Conservation (phyloP, 2,797 vertebrate genomes). For the Gorsachius magnificus region DNA sequence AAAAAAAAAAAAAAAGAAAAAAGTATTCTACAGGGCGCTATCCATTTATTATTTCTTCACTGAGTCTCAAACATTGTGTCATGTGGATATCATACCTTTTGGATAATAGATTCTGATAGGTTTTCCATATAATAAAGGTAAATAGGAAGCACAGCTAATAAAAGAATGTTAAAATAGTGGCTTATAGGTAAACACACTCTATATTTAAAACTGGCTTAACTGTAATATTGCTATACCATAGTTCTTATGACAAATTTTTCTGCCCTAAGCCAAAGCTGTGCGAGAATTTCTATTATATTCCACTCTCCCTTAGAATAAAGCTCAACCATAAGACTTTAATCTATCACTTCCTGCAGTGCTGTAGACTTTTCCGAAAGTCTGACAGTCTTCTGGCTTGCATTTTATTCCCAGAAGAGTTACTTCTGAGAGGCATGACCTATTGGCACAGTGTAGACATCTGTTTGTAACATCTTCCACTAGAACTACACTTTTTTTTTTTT, state of each 20-base stretch:
- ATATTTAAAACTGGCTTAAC: neutral
- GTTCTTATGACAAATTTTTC: neutral
- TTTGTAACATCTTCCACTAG: neutral
- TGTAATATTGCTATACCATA: neutral
- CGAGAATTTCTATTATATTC: neutral
- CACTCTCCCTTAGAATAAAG: neutral
- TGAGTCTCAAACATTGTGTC: neutral
- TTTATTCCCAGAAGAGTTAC: neutral
- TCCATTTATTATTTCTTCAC: neutral
- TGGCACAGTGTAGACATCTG: neutral
- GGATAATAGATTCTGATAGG: neutral
- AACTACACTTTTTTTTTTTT: neutral
- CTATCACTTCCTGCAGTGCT: neutral
- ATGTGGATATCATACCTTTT: neutral
- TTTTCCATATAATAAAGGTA: neutral
- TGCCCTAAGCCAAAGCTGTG: neutral
- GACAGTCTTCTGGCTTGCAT: neutral
- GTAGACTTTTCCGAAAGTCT: neutral
- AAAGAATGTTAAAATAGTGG: neutral
- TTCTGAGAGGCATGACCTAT: neutral
- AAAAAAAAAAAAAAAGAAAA: neutral
- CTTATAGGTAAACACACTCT: neutral
- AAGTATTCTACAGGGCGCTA: neutral
- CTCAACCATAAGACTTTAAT: neutral
- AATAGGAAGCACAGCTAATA: neutral